Evolutionary conservation across 1,140 invertebrate species (phyloP), one percentile per base, ranked within the genome.

Genomic region (Bombus difficillimus): DNA sequence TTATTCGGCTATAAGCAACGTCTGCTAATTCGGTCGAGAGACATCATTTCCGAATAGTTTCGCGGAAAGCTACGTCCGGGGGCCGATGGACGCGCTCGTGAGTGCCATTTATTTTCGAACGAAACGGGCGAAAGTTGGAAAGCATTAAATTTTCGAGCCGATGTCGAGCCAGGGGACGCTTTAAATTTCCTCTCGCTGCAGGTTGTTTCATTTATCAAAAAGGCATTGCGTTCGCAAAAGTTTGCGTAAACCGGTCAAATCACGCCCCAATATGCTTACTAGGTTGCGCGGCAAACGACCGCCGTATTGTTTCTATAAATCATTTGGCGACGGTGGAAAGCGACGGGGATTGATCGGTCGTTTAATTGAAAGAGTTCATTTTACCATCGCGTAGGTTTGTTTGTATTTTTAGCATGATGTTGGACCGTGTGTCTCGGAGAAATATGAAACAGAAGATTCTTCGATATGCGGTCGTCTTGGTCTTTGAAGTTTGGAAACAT

Each of bases 201-300:
- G 12, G 12, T 66, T 75, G 81, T 82, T 82, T 82, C 71, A 64
- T 82, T 66, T 81, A 59, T 73, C 69, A 81, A 81, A 37, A 62
- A 5, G n/a, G 57, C 39, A 22, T n/a, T 37, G 25, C 3, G n/a
- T 34, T 47, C 8, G 34, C 37, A 5, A 62, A 82, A 81, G 68
- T 73, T 73, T n/a, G 39, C 41, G 18, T 13, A 34, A 71, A 32
- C 39, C 34, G 15, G 15, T 57, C 5, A 53, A 53, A 72, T 59
- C 37, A 10, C 9, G 13, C 18, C n/a, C 22, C 53, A 15, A 32
- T 72, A 43, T n/a, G 28, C 39, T 32, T 34, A 15, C 22, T 15
- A 8, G 22, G 62, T 28, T 13, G 9, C 5, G 10, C 9, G 8
- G 15, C 1, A 28, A 43, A 47, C n/a, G 64, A 25, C 8, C 64